Evolutionary conservation across 2,113 vertebrate species (phyloP).

Genomic region (Oceanites oceanicus): DNA sequence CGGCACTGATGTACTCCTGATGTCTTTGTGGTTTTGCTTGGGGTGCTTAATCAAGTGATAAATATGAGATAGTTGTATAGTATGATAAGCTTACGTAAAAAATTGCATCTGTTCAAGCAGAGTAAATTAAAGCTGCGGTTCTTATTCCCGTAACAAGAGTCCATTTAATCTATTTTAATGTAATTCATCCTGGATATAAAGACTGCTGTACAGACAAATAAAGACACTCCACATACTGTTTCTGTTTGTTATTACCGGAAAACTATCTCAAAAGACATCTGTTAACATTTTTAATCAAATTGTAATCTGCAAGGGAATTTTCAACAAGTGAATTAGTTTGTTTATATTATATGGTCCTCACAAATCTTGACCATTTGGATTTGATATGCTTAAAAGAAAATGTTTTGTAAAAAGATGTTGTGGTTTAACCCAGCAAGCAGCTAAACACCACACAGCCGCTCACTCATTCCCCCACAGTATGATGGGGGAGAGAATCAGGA

Average conservation of each 20-base stretch:
- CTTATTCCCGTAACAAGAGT: fast-evolving
- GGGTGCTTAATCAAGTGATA: not conserved
- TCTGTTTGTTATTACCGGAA: not conserved
- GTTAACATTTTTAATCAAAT: not conserved
- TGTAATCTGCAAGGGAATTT: not conserved
- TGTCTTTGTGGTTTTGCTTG: not conserved
- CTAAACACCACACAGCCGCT: too few relatives aligned
- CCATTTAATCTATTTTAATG: not conserved
- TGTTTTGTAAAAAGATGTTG: not conserved
- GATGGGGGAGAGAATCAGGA: too few relatives aligned
- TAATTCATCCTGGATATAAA: not conserved
- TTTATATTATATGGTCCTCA: not conserved
- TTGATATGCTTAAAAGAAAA: not conserved
- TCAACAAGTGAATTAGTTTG: not conserved
- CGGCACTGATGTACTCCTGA: not conserved
- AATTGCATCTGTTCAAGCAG: not conserved
- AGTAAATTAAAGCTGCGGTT: not conserved
- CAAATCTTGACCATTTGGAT: not conserved
- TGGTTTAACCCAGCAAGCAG: too few relatives aligned
- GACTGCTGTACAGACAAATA: not conserved
- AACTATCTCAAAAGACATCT: not conserved
- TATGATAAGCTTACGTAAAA: not conserved
- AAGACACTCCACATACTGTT: not conserved
- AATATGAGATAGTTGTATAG: not conserved
- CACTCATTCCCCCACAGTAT: too few relatives aligned